Evolutionary conservation across 2,888 invertebrate genomes (phyloP).

Genomic region (Glyphotaelius pellucidus): DNA sequence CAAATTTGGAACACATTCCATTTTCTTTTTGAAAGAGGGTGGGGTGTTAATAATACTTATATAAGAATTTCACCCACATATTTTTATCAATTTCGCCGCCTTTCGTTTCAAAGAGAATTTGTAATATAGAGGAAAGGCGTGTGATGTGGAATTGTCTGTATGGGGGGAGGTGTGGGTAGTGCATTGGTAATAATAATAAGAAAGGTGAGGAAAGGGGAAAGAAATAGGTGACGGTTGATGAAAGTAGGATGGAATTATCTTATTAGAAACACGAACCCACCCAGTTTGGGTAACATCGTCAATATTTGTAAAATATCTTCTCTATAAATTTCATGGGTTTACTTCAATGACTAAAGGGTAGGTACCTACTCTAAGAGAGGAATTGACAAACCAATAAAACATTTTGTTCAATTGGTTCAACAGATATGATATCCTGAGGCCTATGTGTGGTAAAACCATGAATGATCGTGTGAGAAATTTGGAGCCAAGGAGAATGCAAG

Average conservation of each 20-base stretch:
- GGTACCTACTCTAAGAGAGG: too few species aligned
- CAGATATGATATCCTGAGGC: too few species aligned
- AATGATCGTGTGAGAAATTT: too few species aligned
- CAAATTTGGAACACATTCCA: conserved; percentile 2
- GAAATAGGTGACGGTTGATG: not conserved
- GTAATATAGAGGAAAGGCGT: not conserved
- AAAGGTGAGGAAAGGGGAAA: not conserved
- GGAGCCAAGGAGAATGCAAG: too few species aligned
- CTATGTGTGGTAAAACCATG: too few species aligned
- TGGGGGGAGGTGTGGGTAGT: not conserved
- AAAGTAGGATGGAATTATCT: not conserved
- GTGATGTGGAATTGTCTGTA: not conserved
- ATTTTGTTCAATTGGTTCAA: too few species aligned
- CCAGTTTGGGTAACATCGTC: too few species aligned
- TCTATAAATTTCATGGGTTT: too few species aligned
- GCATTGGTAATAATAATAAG: too few species aligned
- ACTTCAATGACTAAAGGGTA: too few species aligned
- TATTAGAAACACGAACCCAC: not conserved
- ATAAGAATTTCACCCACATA: not conserved
- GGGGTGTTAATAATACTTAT: not conserved
- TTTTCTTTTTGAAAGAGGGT: not conserved
- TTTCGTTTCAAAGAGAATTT: not conserved
- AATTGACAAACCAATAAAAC: too few species aligned
- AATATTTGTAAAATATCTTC: too few species aligned
- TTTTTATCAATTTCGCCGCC: conserved; percentile 26